Evolutionary conservation across 2,113 vertebrate species (phyloP).

Genomic region (Apistogramma diplotaenia): DNA sequence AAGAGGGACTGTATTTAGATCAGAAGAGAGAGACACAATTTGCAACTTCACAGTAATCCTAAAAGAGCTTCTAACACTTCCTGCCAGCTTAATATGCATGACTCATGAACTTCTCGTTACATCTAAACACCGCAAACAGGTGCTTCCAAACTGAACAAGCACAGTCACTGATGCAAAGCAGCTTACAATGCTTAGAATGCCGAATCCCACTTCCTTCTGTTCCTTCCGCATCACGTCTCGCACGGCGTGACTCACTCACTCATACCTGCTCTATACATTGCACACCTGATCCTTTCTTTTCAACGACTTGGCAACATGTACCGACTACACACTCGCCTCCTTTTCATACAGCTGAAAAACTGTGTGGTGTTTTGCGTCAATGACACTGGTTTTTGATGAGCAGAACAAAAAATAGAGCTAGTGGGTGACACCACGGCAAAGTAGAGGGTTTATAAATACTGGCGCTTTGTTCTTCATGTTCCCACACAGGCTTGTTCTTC

Average conservation of each 20-base stretch:
- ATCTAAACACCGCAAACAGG: neutral
- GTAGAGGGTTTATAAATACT: constrained; percentile 40
- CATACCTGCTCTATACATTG: neutral
- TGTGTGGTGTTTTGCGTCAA: constrained; percentile 11
- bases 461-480: constrained; percentile 11
- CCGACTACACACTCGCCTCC: neutral
- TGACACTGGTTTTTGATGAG: constrained; percentile 21
- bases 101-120: constrained; percentile 16
- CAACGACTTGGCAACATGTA: neutral
- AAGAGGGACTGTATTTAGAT: constrained; percentile 49
- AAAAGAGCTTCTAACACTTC: constrained; percentile 9
- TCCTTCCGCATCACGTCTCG: neutral
- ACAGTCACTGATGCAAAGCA: neutral
- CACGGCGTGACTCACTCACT: neutral
- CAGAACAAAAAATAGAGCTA: constrained; percentile 5
- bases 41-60: constrained; percentile 24
- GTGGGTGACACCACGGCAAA: constrained; percentile 32
- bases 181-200: neutral
- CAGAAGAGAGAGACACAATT: constrained; percentile 22
- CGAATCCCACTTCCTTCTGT: neutral
- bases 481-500: constrained; percentile 39
- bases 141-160: constrained; percentile 5
- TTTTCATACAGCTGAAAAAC: neutral
- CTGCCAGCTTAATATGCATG: neutral
- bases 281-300: neutral